phyloP scores from a whole-genome alignment of 2,113 vertebrate species.

The Typhlomys cinereus region DNA sequence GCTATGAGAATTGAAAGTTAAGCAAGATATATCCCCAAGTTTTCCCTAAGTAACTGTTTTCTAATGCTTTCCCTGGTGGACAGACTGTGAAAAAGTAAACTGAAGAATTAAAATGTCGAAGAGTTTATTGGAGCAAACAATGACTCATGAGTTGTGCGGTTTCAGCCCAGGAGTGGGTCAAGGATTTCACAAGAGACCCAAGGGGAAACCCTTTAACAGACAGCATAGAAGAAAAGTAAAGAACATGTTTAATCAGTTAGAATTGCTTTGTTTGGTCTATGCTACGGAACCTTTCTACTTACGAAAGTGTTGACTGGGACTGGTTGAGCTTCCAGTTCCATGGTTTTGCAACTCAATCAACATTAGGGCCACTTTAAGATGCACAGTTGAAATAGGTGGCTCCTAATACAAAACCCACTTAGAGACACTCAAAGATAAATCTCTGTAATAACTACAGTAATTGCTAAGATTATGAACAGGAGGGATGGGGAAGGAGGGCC shows the following conservation, averaged over 20 bases:
- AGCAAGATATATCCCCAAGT: not conserved
- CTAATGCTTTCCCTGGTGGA: not conserved
- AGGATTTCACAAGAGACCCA: not conserved
- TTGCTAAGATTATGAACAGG: too few species aligned
- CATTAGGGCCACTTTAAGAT: not conserved
- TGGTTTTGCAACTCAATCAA: not conserved
- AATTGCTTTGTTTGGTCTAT: not conserved
- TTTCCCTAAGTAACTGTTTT: not conserved
- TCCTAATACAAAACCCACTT: too few species aligned
- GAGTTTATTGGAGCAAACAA: not conserved
- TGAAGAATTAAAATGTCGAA: not conserved
- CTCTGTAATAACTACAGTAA: too few species aligned
- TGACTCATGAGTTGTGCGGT: not conserved
- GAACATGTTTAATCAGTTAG: not conserved
- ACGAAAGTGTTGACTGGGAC: not conserved
- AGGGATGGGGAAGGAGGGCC: too few species aligned
- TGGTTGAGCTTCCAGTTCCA: not conserved
- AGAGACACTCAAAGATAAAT: too few species aligned
- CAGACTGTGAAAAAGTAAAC: not conserved
- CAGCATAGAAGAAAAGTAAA: not conserved
- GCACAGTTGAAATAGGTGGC: too few species aligned
- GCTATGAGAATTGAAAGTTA: not conserved
- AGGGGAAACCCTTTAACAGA: too few species aligned
- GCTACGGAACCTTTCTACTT: not conserved
- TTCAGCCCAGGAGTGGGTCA: not conserved